Conservation (phyloP, 2,888 invertebrate genomes). For the Vanessa cardui region DNA sequence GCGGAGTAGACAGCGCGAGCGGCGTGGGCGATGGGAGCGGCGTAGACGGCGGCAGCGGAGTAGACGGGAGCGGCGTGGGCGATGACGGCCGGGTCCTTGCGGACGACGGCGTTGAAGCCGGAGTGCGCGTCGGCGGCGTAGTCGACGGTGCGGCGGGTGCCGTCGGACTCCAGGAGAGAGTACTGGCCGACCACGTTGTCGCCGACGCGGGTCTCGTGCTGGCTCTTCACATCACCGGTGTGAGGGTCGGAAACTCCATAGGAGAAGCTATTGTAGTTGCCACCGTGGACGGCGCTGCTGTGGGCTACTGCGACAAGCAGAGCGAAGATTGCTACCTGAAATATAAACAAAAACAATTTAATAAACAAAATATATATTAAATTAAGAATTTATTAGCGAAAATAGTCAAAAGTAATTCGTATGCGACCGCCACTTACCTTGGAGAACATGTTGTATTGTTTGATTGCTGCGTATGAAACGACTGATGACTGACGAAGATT, state of each 20-base stretch:
- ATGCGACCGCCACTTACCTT: constrained; percentile 36
- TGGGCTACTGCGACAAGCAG: constrained; percentile 71
- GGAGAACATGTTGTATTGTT: constrained; percentile 45
- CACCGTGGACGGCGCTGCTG: constrained; percentile 63
- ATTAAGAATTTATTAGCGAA: too few relatives aligned
- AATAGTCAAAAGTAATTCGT: too few relatives aligned
- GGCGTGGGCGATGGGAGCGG: constrained; percentile 22
- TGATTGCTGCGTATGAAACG: constrained; percentile 39
- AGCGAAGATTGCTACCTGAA: constrained; percentile 74
- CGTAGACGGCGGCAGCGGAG: constrained; percentile 37
- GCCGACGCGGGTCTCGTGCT: constrained; percentile 74
- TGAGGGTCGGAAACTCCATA: constrained; percentile 79
- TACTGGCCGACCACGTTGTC: constrained; percentile 78
- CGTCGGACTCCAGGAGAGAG: constrained; percentile 78
- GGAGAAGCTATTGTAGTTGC: constrained; percentile 68
- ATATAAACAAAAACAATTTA: constrained; percentile 42
- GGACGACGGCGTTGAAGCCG: constrained; percentile 81
- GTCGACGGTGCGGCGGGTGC: constrained; percentile 78
- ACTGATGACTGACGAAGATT: constrained; percentile 42
- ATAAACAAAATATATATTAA: neutral
- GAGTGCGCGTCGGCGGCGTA: constrained; percentile 75
- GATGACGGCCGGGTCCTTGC: constrained; percentile 66
- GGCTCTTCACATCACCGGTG: constrained; percentile 78
- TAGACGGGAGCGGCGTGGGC: constrained; percentile 45
- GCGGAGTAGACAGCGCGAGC: too few relatives aligned